Conservation (phyloP, 1,140 invertebrate species). For the Leptinotarsa texana region DNA sequence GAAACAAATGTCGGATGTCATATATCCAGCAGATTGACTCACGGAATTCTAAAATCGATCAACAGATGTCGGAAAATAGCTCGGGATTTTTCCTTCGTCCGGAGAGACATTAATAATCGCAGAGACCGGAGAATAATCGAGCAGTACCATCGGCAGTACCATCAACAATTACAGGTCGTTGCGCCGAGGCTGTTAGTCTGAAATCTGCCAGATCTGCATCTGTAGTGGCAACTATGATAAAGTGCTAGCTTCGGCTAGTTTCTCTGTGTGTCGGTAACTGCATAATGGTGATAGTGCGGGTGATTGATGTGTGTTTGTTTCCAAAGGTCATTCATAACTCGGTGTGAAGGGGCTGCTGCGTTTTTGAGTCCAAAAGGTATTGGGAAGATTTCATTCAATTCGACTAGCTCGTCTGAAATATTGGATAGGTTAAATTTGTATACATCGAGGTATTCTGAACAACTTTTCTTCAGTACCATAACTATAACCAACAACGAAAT, state of each 20-base stretch:
- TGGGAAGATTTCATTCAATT: no score
- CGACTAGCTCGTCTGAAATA: no score
- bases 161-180: slow-evolving; percentile 44
- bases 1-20: slow-evolving; percentile 1
- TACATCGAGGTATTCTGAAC: no score
- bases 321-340: no score
- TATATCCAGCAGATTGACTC: not conserved
- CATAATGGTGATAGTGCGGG: slow-evolving; percentile 28
- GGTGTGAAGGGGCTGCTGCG: no score
- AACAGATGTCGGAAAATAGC: slow-evolving; percentile 28
- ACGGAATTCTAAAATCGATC: slow-evolving; percentile 30
- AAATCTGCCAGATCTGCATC: slow-evolving; percentile 45
- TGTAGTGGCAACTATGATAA: slow-evolving; percentile 43
- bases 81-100: slow-evolving; percentile 22
- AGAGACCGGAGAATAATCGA: slow-evolving; percentile 36
- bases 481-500: no score
- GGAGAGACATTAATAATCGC: slow-evolving; percentile 29
- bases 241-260: slow-evolving; percentile 30
- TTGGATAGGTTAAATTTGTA: no score
- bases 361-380: no score
- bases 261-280: slow-evolving; percentile 30
- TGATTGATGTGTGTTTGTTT: not conserved
- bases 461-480: no score
- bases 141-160: slow-evolving; percentile 22
- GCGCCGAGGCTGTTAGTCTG: slow-evolving; percentile 38